Base-by-base conservation (phyloP, 2,888 invertebrate species). In the Elegia similella region DNA sequence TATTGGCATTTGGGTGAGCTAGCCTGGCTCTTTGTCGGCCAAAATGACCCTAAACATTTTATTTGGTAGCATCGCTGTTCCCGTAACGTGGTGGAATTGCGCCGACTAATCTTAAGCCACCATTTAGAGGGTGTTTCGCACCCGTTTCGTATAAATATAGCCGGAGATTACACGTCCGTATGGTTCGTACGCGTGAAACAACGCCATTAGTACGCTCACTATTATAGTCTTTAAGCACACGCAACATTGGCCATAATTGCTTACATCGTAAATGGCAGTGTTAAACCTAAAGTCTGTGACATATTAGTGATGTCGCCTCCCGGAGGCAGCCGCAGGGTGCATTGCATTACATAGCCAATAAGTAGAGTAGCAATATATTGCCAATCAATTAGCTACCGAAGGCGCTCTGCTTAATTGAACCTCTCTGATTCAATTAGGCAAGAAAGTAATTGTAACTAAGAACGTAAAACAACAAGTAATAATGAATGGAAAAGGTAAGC, bases 1-100 rank as follows among this genome's bases (percentile, higher is more conserved):
- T 83, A 86, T 87, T 80, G 90, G 85, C 86, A 70, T 88, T 89
- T 83, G 80, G 83, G 80, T 81, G 82, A 82, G 83, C 86, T 85
- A 82, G 84, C 84, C 80, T 70, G 69, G 80, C 84, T 87, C 85
- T 86, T 88, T 84, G 82, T 80, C 80, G 82, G 83, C 76, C 80
- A 86, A 81, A 90, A 90, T 88, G 86, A 86, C 89, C 89, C 86
- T 90, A 88, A 89, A 90, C 89, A 90, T 89, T 91, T 91, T 89
- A 88, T 90, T 89, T 87, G 78, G 85, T 81, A 84, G 82, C 83
- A 80, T 83, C 78, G 82, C 86, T 84, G 84, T 86, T 84, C 83
- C 81, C 75, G 79, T 84, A 84, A 86, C 85, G 85, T 73, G 77
- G 70, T 72, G 74, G 76, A 80, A 84, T 82, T 78, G 81, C 78